Evolutionary conservation across 2,888 invertebrate genomes (phyloP).

Genomic region (Mellilla xanthometata): DNA sequence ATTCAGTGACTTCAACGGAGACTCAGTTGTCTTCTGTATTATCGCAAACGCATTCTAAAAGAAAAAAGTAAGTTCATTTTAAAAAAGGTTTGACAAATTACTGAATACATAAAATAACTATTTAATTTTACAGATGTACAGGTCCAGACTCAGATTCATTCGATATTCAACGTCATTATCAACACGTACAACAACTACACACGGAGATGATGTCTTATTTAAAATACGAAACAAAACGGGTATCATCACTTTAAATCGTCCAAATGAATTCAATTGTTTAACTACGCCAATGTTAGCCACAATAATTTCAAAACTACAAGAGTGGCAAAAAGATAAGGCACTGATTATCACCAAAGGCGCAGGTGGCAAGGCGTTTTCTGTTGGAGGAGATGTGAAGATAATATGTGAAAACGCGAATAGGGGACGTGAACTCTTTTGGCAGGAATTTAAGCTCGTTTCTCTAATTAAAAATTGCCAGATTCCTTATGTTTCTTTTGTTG

Average conservation of each 20-base stretch:
- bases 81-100: too few relatives aligned
- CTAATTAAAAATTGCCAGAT: constrained; percentile 93
- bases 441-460: constrained; percentile 93
- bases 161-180: too few relatives aligned
- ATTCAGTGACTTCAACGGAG: too few relatives aligned
- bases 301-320: constrained; percentile 87
- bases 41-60: too few relatives aligned
- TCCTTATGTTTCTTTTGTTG: constrained; percentile 95
- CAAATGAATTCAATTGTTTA: constrained; percentile 90
- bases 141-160: too few relatives aligned
- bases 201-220: constrained; percentile 71
- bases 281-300: constrained; percentile 89
- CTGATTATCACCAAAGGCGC: constrained; percentile 90
- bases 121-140: too few relatives aligned
- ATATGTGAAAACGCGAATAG: constrained; percentile 86
- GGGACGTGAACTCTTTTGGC: constrained; percentile 89
- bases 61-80: too few relatives aligned
- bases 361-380: constrained; percentile 98
- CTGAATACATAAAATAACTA: too few relatives aligned
- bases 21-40: too few relatives aligned
- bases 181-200: constrained; percentile 68
- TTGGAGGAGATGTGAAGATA: constrained; percentile 97
- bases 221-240: constrained; percentile 83
- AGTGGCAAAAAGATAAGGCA: constrained; percentile 88
- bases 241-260: constrained; percentile 88